phyloP scores from a whole-genome alignment of 92 coral and sea anemone species.

The Porites evermanni region DNA sequence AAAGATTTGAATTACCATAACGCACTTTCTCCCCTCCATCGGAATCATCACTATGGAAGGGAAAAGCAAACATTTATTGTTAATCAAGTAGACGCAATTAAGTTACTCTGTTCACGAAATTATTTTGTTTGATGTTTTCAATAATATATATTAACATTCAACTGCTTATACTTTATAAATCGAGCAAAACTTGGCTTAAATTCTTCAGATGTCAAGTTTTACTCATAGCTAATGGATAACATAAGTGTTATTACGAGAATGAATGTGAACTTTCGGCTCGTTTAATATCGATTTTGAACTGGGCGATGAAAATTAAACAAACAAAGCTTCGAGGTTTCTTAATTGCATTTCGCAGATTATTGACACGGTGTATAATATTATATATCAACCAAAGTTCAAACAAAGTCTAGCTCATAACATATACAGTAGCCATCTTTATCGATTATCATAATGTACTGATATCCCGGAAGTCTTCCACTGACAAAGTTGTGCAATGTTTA shows the following conservation, averaged over 20 bases:
- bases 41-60: not conserved
- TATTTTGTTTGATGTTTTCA: not conserved
- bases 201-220: not conserved
- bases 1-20: not conserved
- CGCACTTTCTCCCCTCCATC: not conserved
- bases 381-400: not conserved
- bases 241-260: not conserved
- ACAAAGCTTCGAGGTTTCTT: conserved; percentile 1
- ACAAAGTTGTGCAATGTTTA: too few species aligned
- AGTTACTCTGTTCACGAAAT: not conserved
- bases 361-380: not conserved
- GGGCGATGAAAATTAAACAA: not conserved
- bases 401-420: conserved; percentile 2
- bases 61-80: conserved; percentile 11
- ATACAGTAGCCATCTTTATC: not conserved
- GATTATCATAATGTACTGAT: too few species aligned
- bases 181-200: too few species aligned
- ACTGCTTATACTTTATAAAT: too few species aligned
- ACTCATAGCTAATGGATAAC: not conserved
- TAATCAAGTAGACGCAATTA: conserved; percentile 12
- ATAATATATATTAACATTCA: not conserved
- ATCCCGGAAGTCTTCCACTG: not conserved
- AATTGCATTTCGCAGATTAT: not conserved
- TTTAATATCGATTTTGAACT: not conserved
- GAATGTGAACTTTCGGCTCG: not conserved